phyloP scores from a whole-genome alignment of 1,140 invertebrate genomes.

The Glomeris maerens region DNA sequence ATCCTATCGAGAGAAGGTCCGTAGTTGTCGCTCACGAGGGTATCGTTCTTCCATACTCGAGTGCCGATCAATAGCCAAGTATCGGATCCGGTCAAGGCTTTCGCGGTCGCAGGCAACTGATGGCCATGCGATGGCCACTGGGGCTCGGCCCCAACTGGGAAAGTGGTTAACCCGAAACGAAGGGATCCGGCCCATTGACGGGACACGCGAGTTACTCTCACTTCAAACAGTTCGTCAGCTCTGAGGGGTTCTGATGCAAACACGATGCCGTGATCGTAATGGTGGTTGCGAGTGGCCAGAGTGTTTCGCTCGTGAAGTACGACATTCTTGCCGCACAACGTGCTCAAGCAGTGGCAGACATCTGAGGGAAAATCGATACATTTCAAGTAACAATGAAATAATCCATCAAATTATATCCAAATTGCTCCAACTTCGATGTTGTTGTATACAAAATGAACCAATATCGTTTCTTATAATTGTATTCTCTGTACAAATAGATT shows the following conservation, averaged over 20 bases:
- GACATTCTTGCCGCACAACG: constrained; percentile 57
- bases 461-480: no score
- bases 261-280: constrained; percentile 41
- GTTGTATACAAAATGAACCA: no score
- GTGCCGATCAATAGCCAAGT: constrained; percentile 35
- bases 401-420: constrained; percentile 9
- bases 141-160: constrained; percentile 44
- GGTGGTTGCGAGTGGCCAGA: constrained; percentile 44
- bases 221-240: constrained; percentile 40
- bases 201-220: constrained; percentile 29
- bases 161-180: constrained; percentile 57
- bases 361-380: constrained; percentile 32
- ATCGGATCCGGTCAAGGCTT: constrained; percentile 24
- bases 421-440: no score
- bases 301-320: constrained; percentile 48
- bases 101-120: constrained; percentile 40
- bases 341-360: constrained; percentile 37
- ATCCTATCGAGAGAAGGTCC: constrained; percentile 27
- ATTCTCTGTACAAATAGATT: no score
- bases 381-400: constrained; percentile 28
- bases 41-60: constrained; percentile 24
- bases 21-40: constrained; percentile 32
- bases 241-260: constrained; percentile 36
- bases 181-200: constrained; percentile 57
- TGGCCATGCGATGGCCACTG: constrained; percentile 36